Base-by-base conservation (phyloP, 2,113 vertebrate species). In the Anguilla japonica region DNA sequence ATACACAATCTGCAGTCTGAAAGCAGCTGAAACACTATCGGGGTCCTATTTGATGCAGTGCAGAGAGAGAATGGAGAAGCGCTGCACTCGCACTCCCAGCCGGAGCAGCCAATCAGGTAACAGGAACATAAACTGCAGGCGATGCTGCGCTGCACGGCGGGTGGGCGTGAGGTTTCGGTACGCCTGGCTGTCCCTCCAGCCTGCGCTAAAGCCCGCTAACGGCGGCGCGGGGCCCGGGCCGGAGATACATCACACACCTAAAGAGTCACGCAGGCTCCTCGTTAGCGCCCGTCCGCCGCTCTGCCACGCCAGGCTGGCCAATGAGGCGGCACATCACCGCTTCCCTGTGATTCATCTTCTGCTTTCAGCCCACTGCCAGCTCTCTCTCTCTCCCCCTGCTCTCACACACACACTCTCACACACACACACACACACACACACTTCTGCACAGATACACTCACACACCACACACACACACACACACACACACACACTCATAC, bases 281-380 rank as follows among this genome's bases (percentile, higher is more conserved):
- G 90, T 90, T 91, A 93, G 88, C 87, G 88, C 89, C 88, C 85
- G 87, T 89, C 84, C 86, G 83, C 83, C 84, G 85, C 87, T 82
- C 89, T 75, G 87, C 79, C 46, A 90, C 82, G 86, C 88, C 87
- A 85, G 89, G 87, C 88, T 87, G 83, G 87, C 87, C 85, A 89
- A 79, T 90, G 89, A 91, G 83, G 78, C 84, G 79, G 85, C 86
- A 89, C 88, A 92, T 83, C 81, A 82, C 29, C 46, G 22, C 86
- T 83, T 86, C 83, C 84, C 71, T 80, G 56, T 86, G 41, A 89
- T 82, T 86, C 86, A 87, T 88, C 81, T 85, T 83, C 60, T 83
- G 15, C 41, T 80, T 43, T 79, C 43, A 14, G 3, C 46, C 41
- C 5, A 53, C 63, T 86, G 80, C 78, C 41, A 40, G 9, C 53